Evolutionary conservation across 2,113 vertebrate species (phyloP).

Genomic region (Microcebus tavaratra): DNA sequence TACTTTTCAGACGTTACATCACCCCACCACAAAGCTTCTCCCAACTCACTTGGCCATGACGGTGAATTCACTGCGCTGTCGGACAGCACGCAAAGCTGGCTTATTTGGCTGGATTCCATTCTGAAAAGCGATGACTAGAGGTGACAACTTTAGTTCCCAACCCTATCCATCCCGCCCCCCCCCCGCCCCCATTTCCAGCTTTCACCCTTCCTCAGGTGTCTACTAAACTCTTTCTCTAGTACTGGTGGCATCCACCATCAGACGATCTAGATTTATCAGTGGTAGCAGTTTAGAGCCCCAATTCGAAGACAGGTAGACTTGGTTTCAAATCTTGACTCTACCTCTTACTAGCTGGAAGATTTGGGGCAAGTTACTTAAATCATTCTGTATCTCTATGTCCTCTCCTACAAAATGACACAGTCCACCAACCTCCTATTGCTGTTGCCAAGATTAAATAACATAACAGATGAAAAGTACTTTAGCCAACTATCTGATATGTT

Average conservation of each 20-base stretch:
- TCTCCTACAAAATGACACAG: not conserved
- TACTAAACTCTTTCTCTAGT: not conserved
- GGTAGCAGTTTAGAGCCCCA: not conserved
- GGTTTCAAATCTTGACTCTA: not conserved
- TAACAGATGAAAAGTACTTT: not conserved
- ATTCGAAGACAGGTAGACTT: not conserved
- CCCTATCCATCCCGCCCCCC: too few species aligned
- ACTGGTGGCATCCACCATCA: too few species aligned
- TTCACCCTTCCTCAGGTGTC: not conserved
- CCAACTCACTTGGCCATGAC: slow-evolving; percentile 95
- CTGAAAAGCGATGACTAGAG: slow-evolving; percentile 79
- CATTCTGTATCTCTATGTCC: not conserved
- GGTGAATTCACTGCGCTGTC: slow-evolving; percentile 94
- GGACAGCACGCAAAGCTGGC: slow-evolving; percentile 86
- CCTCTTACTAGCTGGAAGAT: not conserved
- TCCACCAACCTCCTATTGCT: not conserved
- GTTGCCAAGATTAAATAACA: not conserved
- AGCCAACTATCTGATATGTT: not conserved
- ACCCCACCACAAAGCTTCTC: not conserved
- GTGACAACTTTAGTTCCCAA: not conserved
- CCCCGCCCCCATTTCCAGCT: not conserved
- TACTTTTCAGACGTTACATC: not conserved
- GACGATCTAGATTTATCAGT: not conserved
- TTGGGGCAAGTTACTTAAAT: not conserved
- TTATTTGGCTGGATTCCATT: slow-evolving; percentile 90